Conservation (phyloP, 1,140 invertebrate species). For the Drosophila burlai region DNA sequence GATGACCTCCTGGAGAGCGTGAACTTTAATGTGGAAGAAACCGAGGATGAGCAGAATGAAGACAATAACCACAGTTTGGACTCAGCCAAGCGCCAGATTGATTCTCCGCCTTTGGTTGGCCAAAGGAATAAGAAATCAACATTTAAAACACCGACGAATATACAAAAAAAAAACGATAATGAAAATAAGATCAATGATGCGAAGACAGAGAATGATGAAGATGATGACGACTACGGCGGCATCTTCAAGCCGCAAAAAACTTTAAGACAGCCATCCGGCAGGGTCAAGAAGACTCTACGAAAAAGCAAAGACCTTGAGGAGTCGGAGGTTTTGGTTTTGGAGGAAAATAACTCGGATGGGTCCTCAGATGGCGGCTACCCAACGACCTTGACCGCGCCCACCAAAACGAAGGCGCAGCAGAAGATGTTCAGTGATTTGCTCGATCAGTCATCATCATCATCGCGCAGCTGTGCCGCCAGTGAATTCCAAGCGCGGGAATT, state of each 20-base stretch:
- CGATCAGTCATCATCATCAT: not conserved
- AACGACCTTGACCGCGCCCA: conserved; percentile 23
- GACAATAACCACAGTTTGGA: not conserved
- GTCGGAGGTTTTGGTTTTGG: too few species aligned
- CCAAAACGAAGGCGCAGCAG: conserved; percentile 65
- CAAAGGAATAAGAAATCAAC: not conserved
- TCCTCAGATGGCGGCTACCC: not conserved
- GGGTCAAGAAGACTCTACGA: too few species aligned
- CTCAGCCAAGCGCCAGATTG: not conserved
- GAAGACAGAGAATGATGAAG: not conserved
- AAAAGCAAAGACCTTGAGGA: not conserved
- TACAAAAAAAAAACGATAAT: not conserved
- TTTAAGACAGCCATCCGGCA: not conserved
- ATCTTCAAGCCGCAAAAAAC: not conserved
- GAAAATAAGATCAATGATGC: too few species aligned
- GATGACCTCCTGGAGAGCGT: conserved; percentile 1
- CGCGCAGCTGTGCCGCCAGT: not conserved
- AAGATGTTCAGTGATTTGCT: conserved; percentile 62
- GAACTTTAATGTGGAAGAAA: too few species aligned
- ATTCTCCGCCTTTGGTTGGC: not conserved
- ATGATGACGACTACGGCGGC: not conserved
- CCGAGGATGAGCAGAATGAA: not conserved
- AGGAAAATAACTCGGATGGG: not conserved
- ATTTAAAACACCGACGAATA: not conserved
- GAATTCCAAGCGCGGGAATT: not conserved